These are phyloP conservation scores for Ips nitidus DNA, from an alignment of 1,140 invertebrate species.

Conservation along the genomic window DNA sequence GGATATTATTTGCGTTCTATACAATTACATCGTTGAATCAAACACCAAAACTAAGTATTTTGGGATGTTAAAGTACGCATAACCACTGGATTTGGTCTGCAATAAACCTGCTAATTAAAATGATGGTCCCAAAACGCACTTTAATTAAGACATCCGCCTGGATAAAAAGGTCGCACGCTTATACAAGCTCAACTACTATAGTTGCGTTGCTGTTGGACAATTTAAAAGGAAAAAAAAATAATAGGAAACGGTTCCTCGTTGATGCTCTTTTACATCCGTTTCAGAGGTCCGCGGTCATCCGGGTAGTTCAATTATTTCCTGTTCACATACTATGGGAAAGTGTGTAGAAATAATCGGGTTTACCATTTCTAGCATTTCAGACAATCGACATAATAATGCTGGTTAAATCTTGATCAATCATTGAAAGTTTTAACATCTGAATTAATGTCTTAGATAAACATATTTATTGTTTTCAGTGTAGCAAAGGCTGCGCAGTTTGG, in stretches of 20 bases:
- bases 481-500: slow-evolving; percentile 68
- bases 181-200: slow-evolving; percentile 16
- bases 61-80: too few relatives aligned
- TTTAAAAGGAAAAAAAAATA: slow-evolving; percentile 25
- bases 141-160: slow-evolving; percentile 41
- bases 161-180: slow-evolving; percentile 36
- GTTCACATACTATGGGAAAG: not conserved
- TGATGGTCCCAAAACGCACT: slow-evolving; percentile 17
- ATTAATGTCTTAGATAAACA: not conserved
- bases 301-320: slow-evolving; percentile 1
- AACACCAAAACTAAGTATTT: not conserved
- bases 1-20: slow-evolving; percentile 4
- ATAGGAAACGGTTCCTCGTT: slow-evolving; percentile 15
- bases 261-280: slow-evolving; percentile 6
- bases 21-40: not conserved
- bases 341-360: slow-evolving; percentile 9
- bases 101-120: slow-evolving; percentile 24
- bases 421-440: not conserved
- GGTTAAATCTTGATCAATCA: not conserved
- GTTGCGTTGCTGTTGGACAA: not conserved
- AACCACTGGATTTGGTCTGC: too few relatives aligned
- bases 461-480: slow-evolving; percentile 57
- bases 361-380: not conserved
- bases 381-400: not conserved
- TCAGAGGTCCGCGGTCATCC: slow-evolving; percentile 14